Conservation (phyloP, 2,888 invertebrate species). For the Scotopteryx bipunctaria region DNA sequence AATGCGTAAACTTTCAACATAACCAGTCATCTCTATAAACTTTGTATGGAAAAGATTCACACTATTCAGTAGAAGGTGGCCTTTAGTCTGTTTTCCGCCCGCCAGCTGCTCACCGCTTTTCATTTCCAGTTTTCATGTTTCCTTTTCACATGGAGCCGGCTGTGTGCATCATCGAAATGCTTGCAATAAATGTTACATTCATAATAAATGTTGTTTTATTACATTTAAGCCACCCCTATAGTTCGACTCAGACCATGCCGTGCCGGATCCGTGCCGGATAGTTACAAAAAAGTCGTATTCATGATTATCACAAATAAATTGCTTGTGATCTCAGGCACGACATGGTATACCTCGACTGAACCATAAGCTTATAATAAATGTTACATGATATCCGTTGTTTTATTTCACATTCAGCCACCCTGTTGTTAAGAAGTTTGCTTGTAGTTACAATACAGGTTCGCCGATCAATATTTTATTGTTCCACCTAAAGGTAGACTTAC, state of each 20-base stretch:
- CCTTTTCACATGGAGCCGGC: slow-evolving; percentile 51
- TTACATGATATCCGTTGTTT: slow-evolving; percentile 70
- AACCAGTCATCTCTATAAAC: too few species aligned
- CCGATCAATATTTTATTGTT: slow-evolving; percentile 57
- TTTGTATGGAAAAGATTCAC: too few species aligned
- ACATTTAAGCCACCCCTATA: slow-evolving; percentile 52
- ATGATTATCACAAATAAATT: too few species aligned
- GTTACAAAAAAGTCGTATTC: neutral
- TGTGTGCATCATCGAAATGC: slow-evolving; percentile 59
- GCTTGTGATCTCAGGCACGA: too few species aligned
- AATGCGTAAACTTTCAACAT: too few species aligned
- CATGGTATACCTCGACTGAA: slow-evolving; percentile 29
- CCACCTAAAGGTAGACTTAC: too few species aligned
- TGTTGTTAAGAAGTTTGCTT: slow-evolving; percentile 41
- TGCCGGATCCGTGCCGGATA: neutral
- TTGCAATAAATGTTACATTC: slow-evolving; percentile 74
- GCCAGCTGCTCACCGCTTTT: slow-evolving; percentile 61
- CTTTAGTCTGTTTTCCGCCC: slow-evolving; percentile 55
- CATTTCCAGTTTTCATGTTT: slow-evolving; percentile 61
- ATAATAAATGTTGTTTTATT: slow-evolving; percentile 74
- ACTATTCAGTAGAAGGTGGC: slow-evolving; percentile 13
- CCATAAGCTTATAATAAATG: slow-evolving; percentile 73
- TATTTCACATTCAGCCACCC: slow-evolving; percentile 66
- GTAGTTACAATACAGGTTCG: slow-evolving; percentile 41
- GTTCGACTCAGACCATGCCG: neutral